Evolutionary conservation across 2,888 invertebrate species (phyloP).

Genomic region (Nomada hirtipes): DNA sequence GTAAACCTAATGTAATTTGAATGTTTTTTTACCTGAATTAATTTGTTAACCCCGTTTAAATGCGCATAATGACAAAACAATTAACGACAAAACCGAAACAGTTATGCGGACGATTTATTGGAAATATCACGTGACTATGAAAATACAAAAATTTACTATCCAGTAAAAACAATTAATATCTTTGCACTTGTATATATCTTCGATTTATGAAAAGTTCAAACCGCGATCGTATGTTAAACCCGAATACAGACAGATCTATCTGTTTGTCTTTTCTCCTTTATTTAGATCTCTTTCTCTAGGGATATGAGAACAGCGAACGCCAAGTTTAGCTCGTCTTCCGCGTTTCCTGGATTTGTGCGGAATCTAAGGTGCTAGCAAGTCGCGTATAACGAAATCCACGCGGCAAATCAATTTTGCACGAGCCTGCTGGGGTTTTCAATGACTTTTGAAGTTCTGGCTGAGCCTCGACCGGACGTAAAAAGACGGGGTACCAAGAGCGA

Average conservation of each 20-base stretch:
- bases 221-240: no score
- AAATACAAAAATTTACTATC: no score
- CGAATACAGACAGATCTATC: neutral
- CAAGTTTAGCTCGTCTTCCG: slow-evolving; percentile 51
- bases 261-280: neutral
- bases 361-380: slow-evolving; percentile 20
- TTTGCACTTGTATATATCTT: no score
- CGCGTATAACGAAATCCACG: slow-evolving; percentile 61
- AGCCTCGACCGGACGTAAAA: slow-evolving; percentile 47
- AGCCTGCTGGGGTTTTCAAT: slow-evolving; percentile 60
- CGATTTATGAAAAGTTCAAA: no score
- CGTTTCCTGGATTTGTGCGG: slow-evolving; percentile 52
- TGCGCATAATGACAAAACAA: no score
- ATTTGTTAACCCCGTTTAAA: no score
- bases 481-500: slow-evolving; percentile 34
- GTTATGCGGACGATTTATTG: no score
- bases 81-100: no score
- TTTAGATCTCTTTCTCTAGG: slow-evolving; percentile 1
- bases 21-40: no score
- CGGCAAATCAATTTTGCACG: slow-evolving; percentile 67
- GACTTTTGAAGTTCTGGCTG: slow-evolving; percentile 60
- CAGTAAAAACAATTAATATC: no score
- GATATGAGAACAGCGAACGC: slow-evolving; percentile 39
- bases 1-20: no score
- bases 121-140: no score